Base-by-base conservation (phyloP, 1,140 invertebrate genomes). In the Archivesica marissinica region DNA sequence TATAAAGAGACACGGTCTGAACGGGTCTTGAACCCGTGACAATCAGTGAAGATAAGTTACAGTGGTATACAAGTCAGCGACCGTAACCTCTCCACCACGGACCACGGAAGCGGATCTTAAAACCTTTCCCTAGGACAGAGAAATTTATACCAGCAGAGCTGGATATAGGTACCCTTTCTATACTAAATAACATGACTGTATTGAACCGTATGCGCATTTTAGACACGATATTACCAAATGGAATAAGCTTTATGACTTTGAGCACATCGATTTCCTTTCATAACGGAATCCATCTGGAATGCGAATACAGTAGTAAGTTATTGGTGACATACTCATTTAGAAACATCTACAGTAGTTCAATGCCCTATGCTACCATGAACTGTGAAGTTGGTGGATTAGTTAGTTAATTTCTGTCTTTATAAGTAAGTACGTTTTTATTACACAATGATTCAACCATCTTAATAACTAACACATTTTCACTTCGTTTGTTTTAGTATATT, bases 261-360 rank as follows among this genome's bases (percentile, higher is more conserved):
- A 35, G 38, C 59, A 64, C 59, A 64, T 64, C 59, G 59, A 64
- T 64, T 64, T 64, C 59, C 59, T 64, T 64, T 64, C 59, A 64
- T 20, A 25, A 15, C 17, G 59, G 59, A 64, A 35, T 64, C 33
- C 1, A 64, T 35, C 33, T 64, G 59, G 33, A 35, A 64, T 64
- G 30, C 3, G 59, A 64, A 64, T 35, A 64, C 38, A 35, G 20
- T 3, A 2, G 59, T n/a, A 25, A 20, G 33, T 35, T 64, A 64
- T 35, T 64, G 59, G 30, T n/a, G 59, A 13, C 59, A 64, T 64
- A 35, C 7, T 1, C 11, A 20, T 17, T 64, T 33, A 33, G 30
- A 35, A 17, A 3, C 38, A 33, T 64, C 30, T 30, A 1, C 2
- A 17, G 1, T 30, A 33, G 4, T 30, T 64, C 0, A 64, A 64